Evolutionary conservation across 2,888 invertebrate species (phyloP).

Genomic region (Agrochola litura): DNA sequence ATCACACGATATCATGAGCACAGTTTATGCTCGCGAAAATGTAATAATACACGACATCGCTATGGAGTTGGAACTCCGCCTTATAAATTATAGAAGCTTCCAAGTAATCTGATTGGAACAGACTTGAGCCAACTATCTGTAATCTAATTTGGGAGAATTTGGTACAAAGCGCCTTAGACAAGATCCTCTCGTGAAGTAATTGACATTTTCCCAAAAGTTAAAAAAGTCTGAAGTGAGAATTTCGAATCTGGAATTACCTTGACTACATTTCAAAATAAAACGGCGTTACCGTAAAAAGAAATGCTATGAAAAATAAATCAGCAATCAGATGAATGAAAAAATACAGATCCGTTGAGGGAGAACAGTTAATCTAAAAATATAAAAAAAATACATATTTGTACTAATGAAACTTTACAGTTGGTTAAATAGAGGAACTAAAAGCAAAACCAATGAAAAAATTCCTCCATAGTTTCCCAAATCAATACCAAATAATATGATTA

Average conservation of each 20-base stretch:
- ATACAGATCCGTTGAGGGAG: not conserved
- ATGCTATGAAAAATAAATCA: not conserved
- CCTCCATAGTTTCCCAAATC: not conserved
- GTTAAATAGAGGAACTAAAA: too few relatives aligned
- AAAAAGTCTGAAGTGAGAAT: not conserved
- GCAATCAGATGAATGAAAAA: not conserved
- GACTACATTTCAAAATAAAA: constrained; percentile 11
- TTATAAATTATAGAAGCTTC: constrained; percentile 67
- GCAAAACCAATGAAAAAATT: not conserved
- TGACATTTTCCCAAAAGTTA: not conserved
- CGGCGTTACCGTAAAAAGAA: not conserved
- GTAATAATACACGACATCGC: constrained; percentile 26
- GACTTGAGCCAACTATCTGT: constrained; percentile 51
- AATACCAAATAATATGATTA: constrained; percentile 8
- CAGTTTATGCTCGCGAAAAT: constrained; percentile 17
- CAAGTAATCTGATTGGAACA: constrained; percentile 64
- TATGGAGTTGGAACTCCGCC: constrained; percentile 35
- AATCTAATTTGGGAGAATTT: constrained; percentile 53
- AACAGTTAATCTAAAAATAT: not conserved
- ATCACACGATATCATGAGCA: constrained; percentile 1
- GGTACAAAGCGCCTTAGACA: constrained; percentile 32
- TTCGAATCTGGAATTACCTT: not conserved
- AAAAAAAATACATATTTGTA: not conserved
- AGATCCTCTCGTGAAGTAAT: constrained; percentile 11
- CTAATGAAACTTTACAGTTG: too few relatives aligned